phyloP scores from a whole-genome alignment of 2,797 vertebrate species.

The Typhlichthys eigenmanni region DNA sequence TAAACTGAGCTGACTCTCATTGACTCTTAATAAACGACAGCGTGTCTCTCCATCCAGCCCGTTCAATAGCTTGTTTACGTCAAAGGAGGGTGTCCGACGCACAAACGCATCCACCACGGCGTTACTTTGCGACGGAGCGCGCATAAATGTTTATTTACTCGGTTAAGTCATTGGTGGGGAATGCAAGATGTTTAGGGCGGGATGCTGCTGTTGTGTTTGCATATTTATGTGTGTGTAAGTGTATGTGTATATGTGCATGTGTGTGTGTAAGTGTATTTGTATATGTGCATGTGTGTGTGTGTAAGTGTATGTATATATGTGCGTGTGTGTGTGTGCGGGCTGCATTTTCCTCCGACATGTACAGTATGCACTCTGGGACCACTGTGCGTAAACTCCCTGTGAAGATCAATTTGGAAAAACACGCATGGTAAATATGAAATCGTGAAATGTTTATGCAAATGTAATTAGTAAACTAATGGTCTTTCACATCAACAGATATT shows the following conservation, averaged over 20 bases:
- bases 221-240: conserved; percentile 22
- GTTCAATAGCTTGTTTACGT: conserved; percentile 57
- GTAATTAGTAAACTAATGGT: conserved; percentile 70
- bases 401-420: conserved; percentile 56
- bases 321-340: conserved; percentile 38
- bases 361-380: conserved; percentile 57
- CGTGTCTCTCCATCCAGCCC: conserved; percentile 46
- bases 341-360: conserved; percentile 53
- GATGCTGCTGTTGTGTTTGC: conserved; percentile 47
- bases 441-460: conserved; percentile 75
- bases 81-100: conserved; percentile 43
- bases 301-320: conserved; percentile 21
- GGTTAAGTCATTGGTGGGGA: conserved; percentile 53
- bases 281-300: conserved; percentile 20
- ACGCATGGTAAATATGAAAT: conserved; percentile 56
- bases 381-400: conserved; percentile 62
- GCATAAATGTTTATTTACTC: conserved; percentile 64
- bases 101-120: conserved; percentile 42
- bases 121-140: conserved; percentile 25
- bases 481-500: conserved; percentile 62
- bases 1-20: neutral
- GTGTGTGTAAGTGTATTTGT: conserved; percentile 28
- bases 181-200: conserved; percentile 60
- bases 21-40: conserved; percentile 24
- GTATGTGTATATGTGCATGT: conserved; percentile 27